phyloP scores from a whole-genome alignment of 92 coral and sea anemone genomes.

The Diadumene lineata region DNA sequence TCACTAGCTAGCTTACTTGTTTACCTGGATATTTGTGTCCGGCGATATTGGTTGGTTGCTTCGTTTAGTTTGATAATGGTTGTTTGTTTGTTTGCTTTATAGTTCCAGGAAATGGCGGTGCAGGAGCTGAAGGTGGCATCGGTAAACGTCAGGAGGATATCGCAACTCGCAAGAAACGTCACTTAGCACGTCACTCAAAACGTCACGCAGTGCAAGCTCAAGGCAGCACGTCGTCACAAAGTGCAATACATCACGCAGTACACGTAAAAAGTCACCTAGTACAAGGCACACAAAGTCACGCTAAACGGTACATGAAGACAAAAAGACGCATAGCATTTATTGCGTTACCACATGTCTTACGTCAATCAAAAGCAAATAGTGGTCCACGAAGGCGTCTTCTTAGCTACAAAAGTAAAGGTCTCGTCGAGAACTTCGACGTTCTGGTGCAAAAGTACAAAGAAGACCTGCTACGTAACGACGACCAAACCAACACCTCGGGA shows the following conservation, averaged over 20 bases:
- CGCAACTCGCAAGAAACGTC: background rate
- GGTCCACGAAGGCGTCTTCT: conserved; percentile 11
- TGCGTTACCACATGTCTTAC: too few relatives aligned
- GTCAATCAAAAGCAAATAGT: too few relatives aligned
- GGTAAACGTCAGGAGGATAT: background rate
- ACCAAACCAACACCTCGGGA: conserved; percentile 4
- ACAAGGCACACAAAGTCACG: background rate
- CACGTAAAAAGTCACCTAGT: background rate
- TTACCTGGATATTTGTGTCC: too few relatives aligned
- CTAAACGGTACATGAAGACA: too few relatives aligned
- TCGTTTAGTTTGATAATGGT: background rate
- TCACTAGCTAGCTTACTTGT: too few relatives aligned
- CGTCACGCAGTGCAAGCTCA: background rate
- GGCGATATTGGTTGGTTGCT: background rate
- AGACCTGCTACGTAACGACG: background rate
- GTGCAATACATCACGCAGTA: conserved; percentile 3
- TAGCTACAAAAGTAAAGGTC: background rate
- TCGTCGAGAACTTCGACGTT: conserved; percentile 7
- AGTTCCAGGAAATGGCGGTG: conserved; percentile 15
- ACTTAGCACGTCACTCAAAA: background rate
- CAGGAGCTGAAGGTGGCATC: background rate
- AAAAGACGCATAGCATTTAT: too few relatives aligned
- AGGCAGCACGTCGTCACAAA: background rate
- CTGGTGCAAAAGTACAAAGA: conserved; percentile 10
- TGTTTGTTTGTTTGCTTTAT: background rate